Base-by-base conservation (phyloP, 2,888 invertebrate species). In the Melinopterus prodromus region DNA sequence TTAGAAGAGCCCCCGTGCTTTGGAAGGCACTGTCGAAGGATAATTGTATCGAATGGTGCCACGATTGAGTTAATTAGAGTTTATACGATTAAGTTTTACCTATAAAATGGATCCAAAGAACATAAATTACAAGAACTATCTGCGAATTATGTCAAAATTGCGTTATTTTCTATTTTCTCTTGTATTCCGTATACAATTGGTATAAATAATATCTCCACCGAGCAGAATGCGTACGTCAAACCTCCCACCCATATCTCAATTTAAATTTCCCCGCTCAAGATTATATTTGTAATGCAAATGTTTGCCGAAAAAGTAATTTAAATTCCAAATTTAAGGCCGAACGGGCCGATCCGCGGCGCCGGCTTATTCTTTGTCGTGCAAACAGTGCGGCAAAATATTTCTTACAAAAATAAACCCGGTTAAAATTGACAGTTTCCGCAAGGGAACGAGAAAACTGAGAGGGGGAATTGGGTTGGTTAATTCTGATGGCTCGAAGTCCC, bases 401-500 rank as follows among this genome's bases (percentile, higher is more conserved):
- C 53, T 53, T 53, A 53, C 12, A 53, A 53, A 53, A 53, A 53
- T 53, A 53, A 53, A 53, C 53, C 53, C 53, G 12, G 53, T 53
- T 53, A 53, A 53, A 53, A 53, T 53, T 53, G 53, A 12, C 53
- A 53, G 53, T 53, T 53, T 2, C 12, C 12, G 53, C 53, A 12
- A 53, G 53, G 53, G 53, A 53, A 53, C 2, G 53, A 38, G 53
- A 53, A 53, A 53, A 9, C 53, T 12, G 53, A 53, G 53, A 53
- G 53, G 53, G 6, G 53, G 53, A 53, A 53, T 53, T 12, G 53
- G 53, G 53, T 74, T 74, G 71, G 71, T 74, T 74, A 74, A 74
- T 74, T 74, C 37, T 74, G 74, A 74, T 35, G 37, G 74, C 35
- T 35, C 36, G n/a, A 74, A 74, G 26, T 74, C 74, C 74, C 74